Conservation (phyloP, 2,113 vertebrate species). For the Macaca nemestrina region DNA sequence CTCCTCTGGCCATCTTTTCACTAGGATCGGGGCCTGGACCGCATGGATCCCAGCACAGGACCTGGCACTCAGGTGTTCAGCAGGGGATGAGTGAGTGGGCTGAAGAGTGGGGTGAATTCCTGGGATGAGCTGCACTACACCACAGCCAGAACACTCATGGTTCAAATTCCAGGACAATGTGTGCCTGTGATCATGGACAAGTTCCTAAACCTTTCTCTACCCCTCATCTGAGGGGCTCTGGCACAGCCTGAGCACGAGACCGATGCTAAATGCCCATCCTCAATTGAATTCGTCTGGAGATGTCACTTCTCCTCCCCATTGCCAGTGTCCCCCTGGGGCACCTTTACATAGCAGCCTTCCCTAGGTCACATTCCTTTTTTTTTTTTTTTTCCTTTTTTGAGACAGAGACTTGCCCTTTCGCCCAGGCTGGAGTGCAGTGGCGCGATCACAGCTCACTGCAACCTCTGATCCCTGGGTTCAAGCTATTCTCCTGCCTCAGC, state of each 20-base stretch:
- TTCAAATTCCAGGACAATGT: not conserved
- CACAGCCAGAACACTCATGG: rapidly evolving
- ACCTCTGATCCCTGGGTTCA: too few relatives aligned
- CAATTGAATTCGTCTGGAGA: rapidly evolving
- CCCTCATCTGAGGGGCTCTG: too few relatives aligned
- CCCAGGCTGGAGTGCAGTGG: too few relatives aligned
- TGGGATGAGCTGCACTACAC: not conserved
- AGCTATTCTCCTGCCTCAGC: too few relatives aligned
- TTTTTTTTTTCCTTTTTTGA: too few relatives aligned
- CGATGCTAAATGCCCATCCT: too few relatives aligned
- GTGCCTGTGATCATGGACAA: not conserved
- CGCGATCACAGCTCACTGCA: too few relatives aligned
- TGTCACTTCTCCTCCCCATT: not conserved
- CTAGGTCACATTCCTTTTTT: not conserved
- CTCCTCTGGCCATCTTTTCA: not conserved
- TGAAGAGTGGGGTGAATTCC: not conserved
- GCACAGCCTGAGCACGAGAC: not conserved
- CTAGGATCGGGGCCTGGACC: not conserved
- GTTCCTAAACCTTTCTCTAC: not conserved
- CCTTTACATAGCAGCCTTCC: not conserved
- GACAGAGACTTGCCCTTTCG: too few relatives aligned
- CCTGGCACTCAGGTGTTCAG: not conserved
- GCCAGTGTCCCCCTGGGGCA: not conserved
- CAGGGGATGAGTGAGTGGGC: not conserved
- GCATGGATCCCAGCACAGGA: not conserved